phyloP scores from a whole-genome alignment of 2,888 invertebrate species.

The Eupeodes luniger region DNA sequence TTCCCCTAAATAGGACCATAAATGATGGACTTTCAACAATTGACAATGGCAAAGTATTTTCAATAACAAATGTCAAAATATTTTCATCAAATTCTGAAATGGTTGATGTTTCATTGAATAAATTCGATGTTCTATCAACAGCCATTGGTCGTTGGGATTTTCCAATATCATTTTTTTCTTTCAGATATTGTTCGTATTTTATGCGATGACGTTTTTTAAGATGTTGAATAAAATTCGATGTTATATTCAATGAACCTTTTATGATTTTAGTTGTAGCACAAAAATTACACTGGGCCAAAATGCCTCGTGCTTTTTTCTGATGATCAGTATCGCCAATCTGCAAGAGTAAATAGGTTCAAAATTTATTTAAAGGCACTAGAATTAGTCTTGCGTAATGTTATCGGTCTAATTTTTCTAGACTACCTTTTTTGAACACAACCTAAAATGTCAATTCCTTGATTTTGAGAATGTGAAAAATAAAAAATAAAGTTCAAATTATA shows the following conservation, averaged over 20 bases:
- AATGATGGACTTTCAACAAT: slow-evolving; percentile 23
- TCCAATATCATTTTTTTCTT: slow-evolving; percentile 35
- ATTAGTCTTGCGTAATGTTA: no score
- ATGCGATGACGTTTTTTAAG: slow-evolving; percentile 43
- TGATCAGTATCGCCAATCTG: slow-evolving; percentile 11
- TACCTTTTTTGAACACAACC: no score
- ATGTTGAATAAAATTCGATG: slow-evolving; percentile 66
- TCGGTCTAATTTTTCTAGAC: no score
- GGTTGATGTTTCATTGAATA: background rate
- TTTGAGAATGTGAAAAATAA: no score
- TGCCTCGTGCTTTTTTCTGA: slow-evolving; percentile 30
- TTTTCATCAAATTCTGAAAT: background rate
- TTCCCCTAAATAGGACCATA: background rate
- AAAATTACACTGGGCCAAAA: slow-evolving; percentile 53
- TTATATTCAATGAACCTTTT: slow-evolving; percentile 54
- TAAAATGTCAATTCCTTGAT: background rate
- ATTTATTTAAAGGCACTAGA: no score
- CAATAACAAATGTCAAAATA: slow-evolving; percentile 1
- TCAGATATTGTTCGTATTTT: slow-evolving; percentile 47
- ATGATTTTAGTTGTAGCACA: slow-evolving; percentile 35
- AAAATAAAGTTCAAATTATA: no score
- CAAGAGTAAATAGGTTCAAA: no score
- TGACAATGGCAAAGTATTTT: background rate
- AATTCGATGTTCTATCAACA: background rate
- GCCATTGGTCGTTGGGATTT: background rate